These are phyloP conservation scores for Prunella himalayana DNA, from an alignment of 2,113 vertebrate species.

Conservation along the genomic window DNA sequence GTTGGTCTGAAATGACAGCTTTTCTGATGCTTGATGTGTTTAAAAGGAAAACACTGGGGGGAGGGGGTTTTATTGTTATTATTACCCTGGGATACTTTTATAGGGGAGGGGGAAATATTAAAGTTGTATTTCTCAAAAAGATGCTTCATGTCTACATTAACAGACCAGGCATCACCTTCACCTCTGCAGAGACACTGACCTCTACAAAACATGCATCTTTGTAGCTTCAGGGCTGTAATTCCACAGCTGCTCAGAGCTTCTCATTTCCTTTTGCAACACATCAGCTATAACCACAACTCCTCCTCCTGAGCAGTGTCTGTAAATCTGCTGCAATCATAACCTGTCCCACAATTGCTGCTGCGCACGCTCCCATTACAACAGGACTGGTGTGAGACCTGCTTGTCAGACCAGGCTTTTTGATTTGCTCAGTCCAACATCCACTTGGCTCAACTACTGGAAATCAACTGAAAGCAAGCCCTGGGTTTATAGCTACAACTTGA, in stretches of 20 bases:
- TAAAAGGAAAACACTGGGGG: slow-evolving; percentile 53
- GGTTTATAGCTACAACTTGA: not conserved
- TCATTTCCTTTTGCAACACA: not conserved
- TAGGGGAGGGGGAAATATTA: not conserved
- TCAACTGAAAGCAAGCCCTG: not conserved
- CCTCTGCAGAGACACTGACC: not conserved
- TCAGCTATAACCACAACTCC: not conserved
- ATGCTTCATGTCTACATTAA: not conserved
- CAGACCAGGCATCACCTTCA: not conserved
- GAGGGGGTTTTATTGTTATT: slow-evolving; percentile 41
- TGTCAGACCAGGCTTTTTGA: not conserved
- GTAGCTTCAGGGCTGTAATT: not conserved
- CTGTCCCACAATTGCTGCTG: not conserved
- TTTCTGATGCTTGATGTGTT: slow-evolving; percentile 64
- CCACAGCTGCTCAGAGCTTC: not conserved
- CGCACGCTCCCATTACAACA: not conserved
- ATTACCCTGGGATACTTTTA: slow-evolving; percentile 31
- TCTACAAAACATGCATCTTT: not conserved
- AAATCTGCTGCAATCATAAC: not conserved
- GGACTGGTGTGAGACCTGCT: not conserved
- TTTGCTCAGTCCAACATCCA: not conserved
- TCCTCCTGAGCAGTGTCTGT: not conserved
- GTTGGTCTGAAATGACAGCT: slow-evolving; percentile 73
- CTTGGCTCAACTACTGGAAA: not conserved
- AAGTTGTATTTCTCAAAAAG: slow-evolving; percentile 9